phyloP scores from a whole-genome alignment of 2,113 vertebrate species.

The Castor canadensis region DNA sequence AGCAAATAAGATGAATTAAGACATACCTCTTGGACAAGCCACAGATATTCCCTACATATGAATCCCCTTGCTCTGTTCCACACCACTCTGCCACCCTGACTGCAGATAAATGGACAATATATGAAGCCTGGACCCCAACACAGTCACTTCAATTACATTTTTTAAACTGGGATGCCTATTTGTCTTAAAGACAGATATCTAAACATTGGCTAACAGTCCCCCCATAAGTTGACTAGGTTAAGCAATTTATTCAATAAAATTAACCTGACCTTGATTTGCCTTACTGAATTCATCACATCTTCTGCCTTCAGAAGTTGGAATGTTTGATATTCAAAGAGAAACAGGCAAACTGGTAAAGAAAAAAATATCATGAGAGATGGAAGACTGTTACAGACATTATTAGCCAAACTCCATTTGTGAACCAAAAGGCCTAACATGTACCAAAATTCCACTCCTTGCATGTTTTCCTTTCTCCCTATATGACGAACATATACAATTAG shows the following conservation, averaged over 20 bases:
- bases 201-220: background rate
- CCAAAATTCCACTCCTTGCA: background rate
- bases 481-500: background rate
- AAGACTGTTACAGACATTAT: background rate
- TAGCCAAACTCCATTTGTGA: background rate
- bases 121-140: background rate
- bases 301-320: background rate
- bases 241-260: background rate
- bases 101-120: background rate
- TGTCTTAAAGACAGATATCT: background rate
- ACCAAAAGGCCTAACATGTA: background rate
- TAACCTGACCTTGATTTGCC: background rate
- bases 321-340: background rate
- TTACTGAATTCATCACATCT: background rate
- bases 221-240: background rate
- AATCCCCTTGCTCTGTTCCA: background rate
- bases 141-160: background rate
- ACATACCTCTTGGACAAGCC: background rate
- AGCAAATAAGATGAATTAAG: background rate
- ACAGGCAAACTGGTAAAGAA: background rate
- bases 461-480: background rate
- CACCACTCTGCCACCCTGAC: background rate
- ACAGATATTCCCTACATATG: background rate
- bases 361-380: background rate
- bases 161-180: background rate